Evolutionary conservation across 2,888 invertebrate genomes (phyloP).

Genomic region (Iselma pallidipennis): DNA sequence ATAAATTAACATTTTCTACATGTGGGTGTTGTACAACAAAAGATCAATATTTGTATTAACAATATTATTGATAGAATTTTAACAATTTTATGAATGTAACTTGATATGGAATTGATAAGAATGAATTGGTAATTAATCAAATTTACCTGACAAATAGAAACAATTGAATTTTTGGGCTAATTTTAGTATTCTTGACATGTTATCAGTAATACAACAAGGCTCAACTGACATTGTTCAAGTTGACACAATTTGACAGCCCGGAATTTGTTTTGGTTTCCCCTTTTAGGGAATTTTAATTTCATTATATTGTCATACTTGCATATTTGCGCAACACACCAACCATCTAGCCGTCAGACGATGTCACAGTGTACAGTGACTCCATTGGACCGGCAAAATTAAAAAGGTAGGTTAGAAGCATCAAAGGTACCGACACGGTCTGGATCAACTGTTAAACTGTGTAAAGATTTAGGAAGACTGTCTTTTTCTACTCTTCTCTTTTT

Average conservation of each 20-base stretch:
- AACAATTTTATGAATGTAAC: slow-evolving; percentile 32
- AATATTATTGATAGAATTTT: slow-evolving; percentile 23
- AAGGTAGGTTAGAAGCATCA: too few relatives aligned
- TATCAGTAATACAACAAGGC: slow-evolving; percentile 26
- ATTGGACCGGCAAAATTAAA: too few relatives aligned
- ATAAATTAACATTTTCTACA: slow-evolving; percentile 1
- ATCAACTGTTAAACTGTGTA: too few relatives aligned
- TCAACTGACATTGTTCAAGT: slow-evolving; percentile 25
- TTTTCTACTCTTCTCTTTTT: too few relatives aligned
- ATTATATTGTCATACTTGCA: slow-evolving; percentile 10
- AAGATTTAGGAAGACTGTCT: too few relatives aligned
- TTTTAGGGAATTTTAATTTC: slow-evolving; percentile 7
- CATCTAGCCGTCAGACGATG: too few relatives aligned
- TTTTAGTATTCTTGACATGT: slow-evolving; percentile 72
- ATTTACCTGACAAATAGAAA: slow-evolving; percentile 75
- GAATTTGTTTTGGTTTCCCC: slow-evolving; percentile 3
- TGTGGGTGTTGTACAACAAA: slow-evolving; percentile 29
- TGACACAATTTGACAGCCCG: slow-evolving; percentile 27
- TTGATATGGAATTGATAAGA: slow-evolving; percentile 10
- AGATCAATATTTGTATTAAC: slow-evolving; percentile 34
- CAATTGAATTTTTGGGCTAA: slow-evolving; percentile 87
- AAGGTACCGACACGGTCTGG: too few relatives aligned
- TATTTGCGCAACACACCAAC: background rate
- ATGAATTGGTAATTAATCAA: slow-evolving; percentile 23
- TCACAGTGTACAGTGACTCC: too few relatives aligned